Evolutionary conservation across 2,113 vertebrate genomes (phyloP), one percentile per base, ranked within the genome.

Genomic region (Pangasianodon gigas): DNA sequence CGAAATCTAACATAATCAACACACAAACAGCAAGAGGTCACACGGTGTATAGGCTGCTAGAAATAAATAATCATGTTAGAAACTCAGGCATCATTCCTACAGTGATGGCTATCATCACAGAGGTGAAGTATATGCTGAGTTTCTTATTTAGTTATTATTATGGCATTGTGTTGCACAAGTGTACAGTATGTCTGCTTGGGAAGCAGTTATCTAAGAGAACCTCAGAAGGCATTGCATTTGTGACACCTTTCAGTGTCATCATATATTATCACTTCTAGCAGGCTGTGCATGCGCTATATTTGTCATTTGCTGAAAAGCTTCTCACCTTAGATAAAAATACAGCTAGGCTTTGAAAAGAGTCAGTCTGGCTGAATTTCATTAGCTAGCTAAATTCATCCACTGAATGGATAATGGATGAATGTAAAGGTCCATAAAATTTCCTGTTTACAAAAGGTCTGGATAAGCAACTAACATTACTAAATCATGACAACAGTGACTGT

Each of bases 1-100:
- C 0, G 97, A 97, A 94, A 99, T 97, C 98, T 99, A 94, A 29
- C 0, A 48, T 6, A 0, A 88, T 32, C 14, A 32, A 44, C 7
- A 67, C 62, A 67, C 41, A 14, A 41, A 87, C 21, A 74, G 8
- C 51, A 52, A 13, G 54, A 83, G 10, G 14, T 85, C 46, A 85
- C 5, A 7, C 21, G 24, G 44, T 6, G 21, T 48, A 77, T 60
- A 74, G 13, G 4, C 71, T 44, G 71, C 71, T 41, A 21, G 71
- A 44, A 75, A 77, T 1, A 41, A 74, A 26, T 4, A 11, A 77
- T 4, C 9, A 77, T 14, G 10, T 10, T 14, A 26, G 24, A 26
- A 11, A 48, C 29, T 0, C 44, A 11, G 19, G 1, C 44, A 46
- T 8, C 37, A 44, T 24, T 44, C 18, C 44, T 21, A 46, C 44